phyloP scores from a whole-genome alignment of 2,888 invertebrate genomes.

The Bellardia pandia region DNA sequence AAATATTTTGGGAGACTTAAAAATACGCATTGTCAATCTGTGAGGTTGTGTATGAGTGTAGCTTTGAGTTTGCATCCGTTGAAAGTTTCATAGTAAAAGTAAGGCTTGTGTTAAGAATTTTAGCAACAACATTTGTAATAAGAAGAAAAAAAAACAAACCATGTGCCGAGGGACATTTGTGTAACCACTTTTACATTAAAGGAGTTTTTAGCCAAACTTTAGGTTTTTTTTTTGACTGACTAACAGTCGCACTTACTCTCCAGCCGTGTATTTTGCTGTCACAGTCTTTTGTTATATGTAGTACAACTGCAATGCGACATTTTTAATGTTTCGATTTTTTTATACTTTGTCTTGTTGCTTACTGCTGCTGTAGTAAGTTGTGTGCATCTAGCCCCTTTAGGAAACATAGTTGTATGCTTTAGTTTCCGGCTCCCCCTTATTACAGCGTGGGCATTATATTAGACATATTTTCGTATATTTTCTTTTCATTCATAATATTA shows the following conservation, averaged over 20 bases:
- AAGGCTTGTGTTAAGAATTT: conserved; percentile 47
- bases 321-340: conserved; percentile 68
- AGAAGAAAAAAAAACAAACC: conserved; percentile 38
- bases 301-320: conserved; percentile 78
- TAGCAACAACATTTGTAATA: background rate
- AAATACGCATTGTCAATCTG: conserved; percentile 35
- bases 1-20: background rate
- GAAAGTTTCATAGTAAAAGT: conserved; percentile 54
- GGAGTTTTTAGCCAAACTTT: conserved; percentile 59
- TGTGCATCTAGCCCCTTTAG: conserved; percentile 42
- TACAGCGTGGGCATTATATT: conserved; percentile 56
- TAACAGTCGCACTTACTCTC: conserved; percentile 39
- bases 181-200: conserved; percentile 65
- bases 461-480: conserved; percentile 26
- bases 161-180: conserved; percentile 65
- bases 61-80: conserved; percentile 34
- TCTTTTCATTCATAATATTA: conserved; percentile 33
- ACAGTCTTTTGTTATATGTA: conserved; percentile 65
- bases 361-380: conserved; percentile 10
- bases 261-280: conserved; percentile 36
- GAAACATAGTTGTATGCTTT: conserved; percentile 37
- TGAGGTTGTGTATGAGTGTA: background rate
- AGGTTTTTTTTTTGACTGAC: conserved; percentile 15
- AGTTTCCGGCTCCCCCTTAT: conserved; percentile 54
- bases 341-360: conserved; percentile 45